Evolutionary conservation across 2,113 vertebrate species (phyloP).

Genomic region (Grammomys dolichurus): DNA sequence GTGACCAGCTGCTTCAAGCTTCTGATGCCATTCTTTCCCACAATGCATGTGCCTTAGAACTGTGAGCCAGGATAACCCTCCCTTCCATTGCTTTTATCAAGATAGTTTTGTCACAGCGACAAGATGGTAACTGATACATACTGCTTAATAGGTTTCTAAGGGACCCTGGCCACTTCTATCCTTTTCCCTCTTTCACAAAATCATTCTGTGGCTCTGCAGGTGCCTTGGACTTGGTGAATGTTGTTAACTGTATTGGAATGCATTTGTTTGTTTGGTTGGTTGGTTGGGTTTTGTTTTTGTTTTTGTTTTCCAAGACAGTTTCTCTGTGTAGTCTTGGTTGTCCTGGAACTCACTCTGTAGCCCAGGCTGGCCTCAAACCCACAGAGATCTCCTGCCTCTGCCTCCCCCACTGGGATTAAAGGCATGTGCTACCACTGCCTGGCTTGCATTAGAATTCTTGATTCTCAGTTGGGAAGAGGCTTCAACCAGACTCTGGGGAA

Average conservation of each 20-base stretch:
- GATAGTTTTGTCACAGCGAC: not conserved
- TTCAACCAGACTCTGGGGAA: not conserved
- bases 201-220: not conserved
- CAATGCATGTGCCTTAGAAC: not conserved
- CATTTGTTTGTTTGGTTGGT: too few relatives aligned
- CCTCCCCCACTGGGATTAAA: too few relatives aligned
- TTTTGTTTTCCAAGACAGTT: too few relatives aligned
- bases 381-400: too few relatives aligned
- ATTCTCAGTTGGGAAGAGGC: not conserved
- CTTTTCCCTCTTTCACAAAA: too few relatives aligned
- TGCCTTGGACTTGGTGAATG: not conserved
- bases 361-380: too few relatives aligned
- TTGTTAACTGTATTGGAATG: too few relatives aligned
- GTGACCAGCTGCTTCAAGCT: not conserved
- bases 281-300: too few relatives aligned
- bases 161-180: not conserved
- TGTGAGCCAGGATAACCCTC: not conserved
- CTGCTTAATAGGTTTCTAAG: not conserved
- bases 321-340: too few relatives aligned
- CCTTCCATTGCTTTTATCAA: not conserved
- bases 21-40: not conserved
- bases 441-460: not conserved
- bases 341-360: too few relatives aligned
- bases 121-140: not conserved
- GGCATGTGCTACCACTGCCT: too few relatives aligned